Evolutionary conservation across 2,888 invertebrate genomes (phyloP), one percentile per base, ranked within the genome.

Genomic region (Thysanoteuthis rhombus): DNA sequence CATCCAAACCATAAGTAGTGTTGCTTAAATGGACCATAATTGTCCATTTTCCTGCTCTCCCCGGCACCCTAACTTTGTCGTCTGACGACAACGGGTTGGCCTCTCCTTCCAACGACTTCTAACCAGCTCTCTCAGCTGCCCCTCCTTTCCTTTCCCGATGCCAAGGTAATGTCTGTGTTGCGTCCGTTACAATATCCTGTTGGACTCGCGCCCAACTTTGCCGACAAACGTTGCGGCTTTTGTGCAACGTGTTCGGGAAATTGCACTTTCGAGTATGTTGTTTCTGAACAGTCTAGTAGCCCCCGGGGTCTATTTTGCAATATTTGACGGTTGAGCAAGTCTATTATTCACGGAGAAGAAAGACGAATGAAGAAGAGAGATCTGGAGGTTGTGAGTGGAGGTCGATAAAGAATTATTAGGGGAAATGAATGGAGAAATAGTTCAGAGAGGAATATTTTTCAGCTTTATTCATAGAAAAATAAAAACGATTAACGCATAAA

Each of bases 1-100:
- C 75, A 75, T 75, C 75, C 75, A 75, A 75, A n/a, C n/a, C 75
- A 75, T 75, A 75, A 75, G 75, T 75, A 75, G 75, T 75, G 75
- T n/a, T n/a, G 75, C 75, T 75, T 75, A 75, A 75, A 75, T 75
- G 75, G n/a, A 75, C n/a, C 75, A 75, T 75, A 75, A 75, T 75
- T 75, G 75, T 75, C 75, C 75, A 75, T 75, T 75, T 75, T 75
- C 75, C 75, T 75, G 75, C 16, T 75, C n/a, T 75, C n/a, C 75
- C 75, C 75, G 75, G 36, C n/a, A 5, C 75, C n/a, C 75, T n/a
- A 75, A 75, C 75, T 10, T n/a, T 75, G n/a, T 36, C 16, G n/a
- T 75, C 75, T 16, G 36, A 75, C n/a, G 75, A 75, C n/a, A 16
- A 75, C 75, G n/a, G 16, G 10, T 75, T 12, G n/a, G 12, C 12